phyloP scores from a whole-genome alignment of 2,113 vertebrate species.

The Oxyura jamaicensis region DNA sequence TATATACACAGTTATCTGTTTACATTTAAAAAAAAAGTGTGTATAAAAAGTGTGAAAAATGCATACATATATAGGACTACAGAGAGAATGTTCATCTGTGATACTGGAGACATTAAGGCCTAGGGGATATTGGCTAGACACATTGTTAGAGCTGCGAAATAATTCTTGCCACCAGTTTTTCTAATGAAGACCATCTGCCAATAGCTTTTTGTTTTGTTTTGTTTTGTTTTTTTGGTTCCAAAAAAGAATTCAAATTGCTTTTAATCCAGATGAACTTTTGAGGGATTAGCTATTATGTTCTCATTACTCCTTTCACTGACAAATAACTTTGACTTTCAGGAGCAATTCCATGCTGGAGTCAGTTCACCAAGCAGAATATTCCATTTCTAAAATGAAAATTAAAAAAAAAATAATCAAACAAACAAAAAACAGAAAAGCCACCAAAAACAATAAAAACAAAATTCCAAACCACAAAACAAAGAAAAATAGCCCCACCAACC shows the following conservation, averaged over 20 bases:
- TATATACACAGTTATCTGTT: neutral
- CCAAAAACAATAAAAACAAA: neutral
- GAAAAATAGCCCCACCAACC: neutral
- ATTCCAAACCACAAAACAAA: neutral
- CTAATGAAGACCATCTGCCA: conserved; percentile 55
- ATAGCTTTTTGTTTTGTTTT: conserved; percentile 33
- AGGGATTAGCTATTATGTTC: conserved; percentile 42
- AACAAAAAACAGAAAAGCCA: too few species aligned
- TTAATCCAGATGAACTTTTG: conserved; percentile 45
- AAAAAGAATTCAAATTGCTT: conserved; percentile 12
- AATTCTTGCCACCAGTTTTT: conserved; percentile 34
- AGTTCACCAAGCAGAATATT: neutral
- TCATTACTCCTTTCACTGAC: conserved; percentile 38
- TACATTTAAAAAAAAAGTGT: neutral
- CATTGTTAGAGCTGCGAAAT: conserved; percentile 19
- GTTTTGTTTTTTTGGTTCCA: conserved; percentile 1
- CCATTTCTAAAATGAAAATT: neutral
- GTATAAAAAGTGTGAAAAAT: neutral
- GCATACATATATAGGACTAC: neutral
- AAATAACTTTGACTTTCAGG: conserved; percentile 13
- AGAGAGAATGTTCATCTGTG: neutral
- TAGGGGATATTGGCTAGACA: conserved; percentile 37
- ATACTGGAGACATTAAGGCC: conserved; percentile 41
- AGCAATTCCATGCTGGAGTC: neutral
- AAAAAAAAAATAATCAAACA: neutral